Evolutionary conservation across 2,113 vertebrate species (phyloP).

Genomic region (Rhineura floridana): DNA sequence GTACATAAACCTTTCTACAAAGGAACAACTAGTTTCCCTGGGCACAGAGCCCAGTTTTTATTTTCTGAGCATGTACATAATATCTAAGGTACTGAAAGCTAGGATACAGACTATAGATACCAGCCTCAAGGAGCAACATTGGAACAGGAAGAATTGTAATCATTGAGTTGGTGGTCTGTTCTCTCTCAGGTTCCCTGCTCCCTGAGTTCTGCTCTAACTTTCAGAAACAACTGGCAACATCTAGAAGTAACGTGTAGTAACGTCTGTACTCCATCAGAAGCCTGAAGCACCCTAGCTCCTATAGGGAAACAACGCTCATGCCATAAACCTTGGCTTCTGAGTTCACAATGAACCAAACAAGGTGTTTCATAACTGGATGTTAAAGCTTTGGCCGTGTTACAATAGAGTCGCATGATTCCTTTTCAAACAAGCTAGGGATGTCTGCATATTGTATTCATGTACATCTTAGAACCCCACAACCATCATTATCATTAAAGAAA

Average conservation of each 20-base stretch:
- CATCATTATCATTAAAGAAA: not conserved
- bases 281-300: not conserved
- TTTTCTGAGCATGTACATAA: conserved; percentile 7
- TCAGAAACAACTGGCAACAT: not conserved
- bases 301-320: not conserved
- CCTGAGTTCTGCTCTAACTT: not conserved
- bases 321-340: not conserved
- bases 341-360: not conserved
- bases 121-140: not conserved
- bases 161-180: not conserved
- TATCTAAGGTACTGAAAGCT: not conserved
- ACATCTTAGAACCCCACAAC: not conserved
- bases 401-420: too few relatives aligned
- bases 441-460: not conserved
- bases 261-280: not conserved
- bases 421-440: not conserved
- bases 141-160: not conserved
- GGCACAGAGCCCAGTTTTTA: conserved; percentile 34
- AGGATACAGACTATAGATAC: not conserved
- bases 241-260: too few relatives aligned
- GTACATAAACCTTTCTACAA: not conserved
- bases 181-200: not conserved
- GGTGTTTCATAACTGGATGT: not conserved
- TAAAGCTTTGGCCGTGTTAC: not conserved
- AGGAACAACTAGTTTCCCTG: conserved; percentile 27